Conservation (phyloP, 1,140 invertebrate species). For the Diachasmimorpha longicaudata region DNA sequence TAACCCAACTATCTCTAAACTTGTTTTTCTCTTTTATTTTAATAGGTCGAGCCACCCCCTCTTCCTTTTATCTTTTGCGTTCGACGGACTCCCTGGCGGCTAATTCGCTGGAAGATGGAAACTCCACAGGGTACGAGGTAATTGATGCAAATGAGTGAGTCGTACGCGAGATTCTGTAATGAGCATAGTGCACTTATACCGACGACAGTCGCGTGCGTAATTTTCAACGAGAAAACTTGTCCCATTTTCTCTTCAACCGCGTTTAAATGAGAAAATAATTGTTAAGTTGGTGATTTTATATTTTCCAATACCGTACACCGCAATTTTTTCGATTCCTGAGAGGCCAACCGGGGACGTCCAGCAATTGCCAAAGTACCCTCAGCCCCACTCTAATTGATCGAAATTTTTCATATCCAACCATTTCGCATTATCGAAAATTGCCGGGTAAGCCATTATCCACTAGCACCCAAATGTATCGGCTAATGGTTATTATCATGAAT, state of each 20-base stretch:
- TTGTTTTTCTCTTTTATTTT: conserved; percentile 59
- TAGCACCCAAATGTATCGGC: conserved; percentile 27
- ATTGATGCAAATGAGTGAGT: conserved; percentile 53
- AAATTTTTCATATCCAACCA: conserved; percentile 42
- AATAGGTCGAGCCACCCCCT: conserved; percentile 42
- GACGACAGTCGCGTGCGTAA: neutral
- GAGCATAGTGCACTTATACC: neutral
- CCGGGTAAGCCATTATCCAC: conserved; percentile 19
- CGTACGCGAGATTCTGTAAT: conserved; percentile 1
- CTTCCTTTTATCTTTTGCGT: conserved; percentile 48
- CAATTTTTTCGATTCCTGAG: neutral
- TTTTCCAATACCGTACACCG: neutral
- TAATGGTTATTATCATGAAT: conserved; percentile 37
- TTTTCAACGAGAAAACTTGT: neutral
- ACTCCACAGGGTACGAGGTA: conserved; percentile 45
- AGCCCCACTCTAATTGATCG: conserved; percentile 40
- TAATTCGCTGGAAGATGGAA: conserved; percentile 49
- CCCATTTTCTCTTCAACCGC: neutral
- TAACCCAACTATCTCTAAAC: conserved; percentile 58
- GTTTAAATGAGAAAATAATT: neutral
- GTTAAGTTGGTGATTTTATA: neutral
- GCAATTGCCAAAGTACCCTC: neutral
- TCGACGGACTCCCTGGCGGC: conserved; percentile 49
- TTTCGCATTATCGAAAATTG: conserved; percentile 36
- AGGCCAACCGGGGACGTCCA: neutral